Evolutionary conservation across 2,113 vertebrate species (phyloP).

Genomic region (Proterorhinus semilunaris): DNA sequence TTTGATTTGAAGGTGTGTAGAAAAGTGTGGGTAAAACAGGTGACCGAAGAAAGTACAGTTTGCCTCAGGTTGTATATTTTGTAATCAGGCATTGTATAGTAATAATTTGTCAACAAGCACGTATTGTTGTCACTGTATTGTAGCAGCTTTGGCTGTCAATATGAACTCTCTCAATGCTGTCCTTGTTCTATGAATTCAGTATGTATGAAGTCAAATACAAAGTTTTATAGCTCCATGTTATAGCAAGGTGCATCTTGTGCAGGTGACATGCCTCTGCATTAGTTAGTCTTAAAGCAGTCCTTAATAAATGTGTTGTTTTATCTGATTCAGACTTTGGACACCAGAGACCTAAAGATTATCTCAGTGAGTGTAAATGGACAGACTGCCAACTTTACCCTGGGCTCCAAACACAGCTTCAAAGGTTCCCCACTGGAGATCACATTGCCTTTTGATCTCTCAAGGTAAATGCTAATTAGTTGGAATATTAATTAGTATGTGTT

Average conservation of each 20-base stretch:
- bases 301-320: not conserved
- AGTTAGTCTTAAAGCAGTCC: not conserved
- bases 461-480: constrained; percentile 70
- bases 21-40: not conserved
- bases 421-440: constrained; percentile 86
- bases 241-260: no score
- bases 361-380: constrained; percentile 85
- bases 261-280: no score
- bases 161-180: no score
- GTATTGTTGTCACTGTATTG: no score
- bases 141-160: no score
- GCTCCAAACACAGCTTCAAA: constrained; percentile 86
- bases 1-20: constrained; percentile 6
- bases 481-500: not conserved
- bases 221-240: no score
- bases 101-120: not conserved
- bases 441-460: constrained; percentile 85
- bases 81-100: not conserved
- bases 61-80: not conserved
- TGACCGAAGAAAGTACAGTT: no score
- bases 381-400: constrained; percentile 80
- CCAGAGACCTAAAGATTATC: constrained; percentile 82
- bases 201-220: no score
- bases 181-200: no score
- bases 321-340: constrained; percentile 85